phyloP scores from a whole-genome alignment of 92 coral and sea anemone species.

The Scolanthus callimorphus region DNA sequence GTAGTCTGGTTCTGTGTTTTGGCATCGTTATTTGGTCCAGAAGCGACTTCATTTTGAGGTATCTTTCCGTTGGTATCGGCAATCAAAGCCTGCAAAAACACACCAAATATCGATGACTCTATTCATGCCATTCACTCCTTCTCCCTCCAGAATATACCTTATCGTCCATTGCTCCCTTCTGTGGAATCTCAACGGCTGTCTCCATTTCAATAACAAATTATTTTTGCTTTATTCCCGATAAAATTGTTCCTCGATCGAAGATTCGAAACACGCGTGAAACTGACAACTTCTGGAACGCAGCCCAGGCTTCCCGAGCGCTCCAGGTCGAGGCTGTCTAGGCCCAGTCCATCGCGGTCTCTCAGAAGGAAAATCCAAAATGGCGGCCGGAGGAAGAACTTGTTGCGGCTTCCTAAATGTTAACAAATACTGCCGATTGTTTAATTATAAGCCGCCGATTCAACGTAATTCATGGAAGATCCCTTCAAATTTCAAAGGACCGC shows the following conservation, averaged over 20 bases:
- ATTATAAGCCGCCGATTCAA: not conserved
- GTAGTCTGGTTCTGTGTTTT: constrained; percentile 10
- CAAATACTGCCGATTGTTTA: constrained; percentile 1
- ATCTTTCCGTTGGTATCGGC: constrained; percentile 14
- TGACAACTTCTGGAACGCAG: constrained; percentile 4
- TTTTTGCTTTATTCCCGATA: constrained; percentile 1
- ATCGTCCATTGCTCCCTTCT: constrained; percentile 3
- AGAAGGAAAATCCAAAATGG: constrained; percentile 38
- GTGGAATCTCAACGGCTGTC: constrained; percentile 23
- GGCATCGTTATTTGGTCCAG: not conserved
- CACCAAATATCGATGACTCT: too few species aligned
- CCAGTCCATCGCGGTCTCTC: not conserved
- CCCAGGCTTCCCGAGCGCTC: not conserved
- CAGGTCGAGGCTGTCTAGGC: not conserved
- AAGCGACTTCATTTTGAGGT: not conserved
- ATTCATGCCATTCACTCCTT: too few species aligned
- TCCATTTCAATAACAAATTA: constrained; percentile 5
- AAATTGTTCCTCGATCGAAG: not conserved
- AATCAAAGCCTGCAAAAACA: not conserved
- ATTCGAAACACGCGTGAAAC: too few species aligned
- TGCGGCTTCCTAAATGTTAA: constrained; percentile 52
- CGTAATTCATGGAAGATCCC: constrained; percentile 4
- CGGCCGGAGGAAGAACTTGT: constrained; percentile 58
- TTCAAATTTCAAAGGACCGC: constrained; percentile 9
- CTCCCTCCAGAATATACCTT: constrained; percentile 19